Evolutionary conservation across 2,113 vertebrate genomes (phyloP).

Genomic region (Muntiacus reevesi): DNA sequence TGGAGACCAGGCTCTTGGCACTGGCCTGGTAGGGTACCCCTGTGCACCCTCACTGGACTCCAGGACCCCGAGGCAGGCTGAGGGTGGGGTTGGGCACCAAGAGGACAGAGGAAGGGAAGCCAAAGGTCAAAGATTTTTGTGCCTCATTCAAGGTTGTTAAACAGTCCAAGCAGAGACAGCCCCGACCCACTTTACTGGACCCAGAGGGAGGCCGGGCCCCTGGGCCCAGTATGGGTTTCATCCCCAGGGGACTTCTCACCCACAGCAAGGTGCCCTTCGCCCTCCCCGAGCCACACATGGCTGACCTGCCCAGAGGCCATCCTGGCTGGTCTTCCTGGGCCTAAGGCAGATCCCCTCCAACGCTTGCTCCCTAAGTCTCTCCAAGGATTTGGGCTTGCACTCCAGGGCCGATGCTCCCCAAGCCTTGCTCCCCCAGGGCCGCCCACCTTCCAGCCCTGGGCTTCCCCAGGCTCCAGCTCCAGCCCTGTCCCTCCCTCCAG

Average conservation of each 20-base stretch:
- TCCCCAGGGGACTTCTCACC: neutral
- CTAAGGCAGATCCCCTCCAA: neutral
- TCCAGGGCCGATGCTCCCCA: neutral
- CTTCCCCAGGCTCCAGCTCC: neutral
- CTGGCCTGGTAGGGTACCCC: neutral
- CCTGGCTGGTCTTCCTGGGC: neutral
- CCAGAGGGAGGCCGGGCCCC: neutral
- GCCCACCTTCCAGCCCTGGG: neutral
- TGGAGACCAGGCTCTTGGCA: neutral
- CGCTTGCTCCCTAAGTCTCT: neutral
- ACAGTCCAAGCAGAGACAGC: neutral
- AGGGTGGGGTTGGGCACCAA: neutral
- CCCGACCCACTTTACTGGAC: neutral
- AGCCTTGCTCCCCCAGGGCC: neutral
- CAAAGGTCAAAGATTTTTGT: neutral
- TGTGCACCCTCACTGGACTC: neutral
- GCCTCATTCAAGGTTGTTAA: neutral
- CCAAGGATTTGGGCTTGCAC: neutral
- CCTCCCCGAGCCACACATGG: neutral
- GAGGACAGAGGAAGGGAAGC: neutral
- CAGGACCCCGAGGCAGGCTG: neutral
- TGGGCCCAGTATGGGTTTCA: neutral
- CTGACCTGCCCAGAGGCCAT: neutral
- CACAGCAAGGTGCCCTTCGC: constrained; percentile 64
- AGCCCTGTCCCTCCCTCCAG: neutral